Evolutionary conservation across 2,113 vertebrate genomes (phyloP), one percentile per base, ranked within the genome.

Genomic region (Aix galericulata): DNA sequence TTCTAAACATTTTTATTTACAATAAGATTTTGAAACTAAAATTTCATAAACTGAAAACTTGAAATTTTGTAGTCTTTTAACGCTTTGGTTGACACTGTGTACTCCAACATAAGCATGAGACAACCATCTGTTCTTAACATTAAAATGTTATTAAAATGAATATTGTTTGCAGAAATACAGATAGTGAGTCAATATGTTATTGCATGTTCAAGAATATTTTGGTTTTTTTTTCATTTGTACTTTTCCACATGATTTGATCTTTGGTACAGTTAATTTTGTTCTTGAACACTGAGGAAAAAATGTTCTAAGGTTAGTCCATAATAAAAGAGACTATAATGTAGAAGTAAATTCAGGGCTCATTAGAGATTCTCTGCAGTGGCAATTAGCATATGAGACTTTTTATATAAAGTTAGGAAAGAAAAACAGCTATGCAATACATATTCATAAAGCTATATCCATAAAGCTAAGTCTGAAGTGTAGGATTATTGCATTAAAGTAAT

Each of bases 361-460:
- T 86, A 76, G 87, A 91, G 79, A 95, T 86, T 86, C 67, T 92
- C 53, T 86, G 55, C 73, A 86, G 62, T 77, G 76, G n/a, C 66
- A 95, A 90, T 96, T 89, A 86, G 53, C 89, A 94, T 88, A 93
- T 71, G 74, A 94, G 71, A 89, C 59, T 86, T 84, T 92, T 5
- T 84, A 63, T 86, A 75, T 5, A 78, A 89, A 88, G 81, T 77
- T 79, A 68, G 40, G 74, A 82, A 90, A 89, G 71, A 55, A 91
- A 94, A 97, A 91, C 87, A 96, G 83, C 69, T 78, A 32, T 59
- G 82, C 60, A 81, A 85, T 93, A 64, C 86, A 92, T 95, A 93
- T 83, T 94, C 46, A 88, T 94, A 95, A 89, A 92, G 55, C 63
- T 26, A 6, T 80, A 79, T 34, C 38, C 56, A 73, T 83, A 82